phyloP scores from a whole-genome alignment of 2,888 invertebrate species.

The Apodemia mormo region DNA sequence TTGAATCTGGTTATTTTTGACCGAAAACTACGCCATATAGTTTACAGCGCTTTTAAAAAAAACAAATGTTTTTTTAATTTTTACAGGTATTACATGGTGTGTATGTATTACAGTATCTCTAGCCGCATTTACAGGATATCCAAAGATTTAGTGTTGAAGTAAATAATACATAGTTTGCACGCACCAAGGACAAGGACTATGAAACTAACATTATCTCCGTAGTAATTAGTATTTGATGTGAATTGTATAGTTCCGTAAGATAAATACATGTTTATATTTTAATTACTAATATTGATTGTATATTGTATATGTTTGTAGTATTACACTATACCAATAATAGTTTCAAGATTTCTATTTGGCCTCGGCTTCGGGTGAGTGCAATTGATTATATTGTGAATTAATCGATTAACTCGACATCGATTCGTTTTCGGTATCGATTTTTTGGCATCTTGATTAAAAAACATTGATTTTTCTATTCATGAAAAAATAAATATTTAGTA shows the following conservation, averaged over 20 bases:
- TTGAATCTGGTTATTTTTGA: too few relatives aligned
- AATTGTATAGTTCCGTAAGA: background rate
- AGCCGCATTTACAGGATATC: constrained; percentile 13
- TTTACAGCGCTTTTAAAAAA: too few relatives aligned
- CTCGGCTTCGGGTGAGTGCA: background rate
- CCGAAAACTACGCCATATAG: too few relatives aligned
- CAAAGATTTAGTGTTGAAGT: constrained; percentile 17
- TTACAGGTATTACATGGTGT: constrained; percentile 15
- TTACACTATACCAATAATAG: background rate
- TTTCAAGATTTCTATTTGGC: background rate
- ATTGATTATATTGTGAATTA: background rate
- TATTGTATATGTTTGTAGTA: background rate
- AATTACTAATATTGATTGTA: background rate
- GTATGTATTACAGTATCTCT: constrained; percentile 17
- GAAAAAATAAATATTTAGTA: too few relatives aligned
- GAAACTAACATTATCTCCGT: background rate
- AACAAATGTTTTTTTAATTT: background rate
- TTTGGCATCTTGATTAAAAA: too few relatives aligned
- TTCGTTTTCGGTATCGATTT: background rate
- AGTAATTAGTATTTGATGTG: background rate
- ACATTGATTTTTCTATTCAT: too few relatives aligned
- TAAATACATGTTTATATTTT: background rate
- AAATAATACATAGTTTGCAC: constrained; percentile 10
- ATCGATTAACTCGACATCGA: background rate
- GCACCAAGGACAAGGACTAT: background rate